phyloP scores from a whole-genome alignment of 1,140 invertebrate genomes.

The Aporrectodea caliginosa region DNA sequence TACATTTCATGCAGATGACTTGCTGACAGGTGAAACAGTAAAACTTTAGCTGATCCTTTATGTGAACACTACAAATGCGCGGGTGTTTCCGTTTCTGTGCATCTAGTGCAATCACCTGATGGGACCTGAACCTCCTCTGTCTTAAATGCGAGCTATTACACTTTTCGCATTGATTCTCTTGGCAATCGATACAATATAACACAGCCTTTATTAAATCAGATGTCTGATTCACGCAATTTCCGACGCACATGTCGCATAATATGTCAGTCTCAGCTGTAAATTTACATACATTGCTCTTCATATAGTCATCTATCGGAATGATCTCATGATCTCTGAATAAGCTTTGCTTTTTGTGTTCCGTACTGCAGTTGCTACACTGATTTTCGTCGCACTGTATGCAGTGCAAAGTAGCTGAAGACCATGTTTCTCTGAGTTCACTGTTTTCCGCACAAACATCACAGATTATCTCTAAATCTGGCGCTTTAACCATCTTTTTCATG shows the following conservation, averaged over 20 bases:
- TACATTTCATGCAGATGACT: too few relatives aligned
- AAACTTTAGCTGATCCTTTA: too few relatives aligned
- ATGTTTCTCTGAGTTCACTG: too few relatives aligned
- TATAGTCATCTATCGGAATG: background rate
- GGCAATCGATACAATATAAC: background rate
- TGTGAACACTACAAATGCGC: too few relatives aligned
- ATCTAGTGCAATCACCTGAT: too few relatives aligned
- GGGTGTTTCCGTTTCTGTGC: too few relatives aligned
- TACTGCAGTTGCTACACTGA: background rate
- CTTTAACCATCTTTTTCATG: background rate
- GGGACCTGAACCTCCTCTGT: too few relatives aligned
- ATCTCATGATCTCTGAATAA: background rate
- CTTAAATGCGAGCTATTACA: background rate
- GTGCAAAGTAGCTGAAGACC: background rate
- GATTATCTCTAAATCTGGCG: background rate
- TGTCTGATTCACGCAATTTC: background rate
- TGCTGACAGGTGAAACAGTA: too few relatives aligned
- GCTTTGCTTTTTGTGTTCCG: background rate
- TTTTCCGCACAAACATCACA: background rate
- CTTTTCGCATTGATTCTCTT: background rate
- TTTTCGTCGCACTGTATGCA: background rate
- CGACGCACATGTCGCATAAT: background rate
- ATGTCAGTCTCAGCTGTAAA: background rate
- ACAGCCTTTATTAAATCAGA: background rate
- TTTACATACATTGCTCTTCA: background rate